These are phyloP conservation scores for Nemopilema nomurai DNA, from an alignment of 30 jellyfish, hydroid and myxozoan genomes.

Conservation along the genomic window DNA sequence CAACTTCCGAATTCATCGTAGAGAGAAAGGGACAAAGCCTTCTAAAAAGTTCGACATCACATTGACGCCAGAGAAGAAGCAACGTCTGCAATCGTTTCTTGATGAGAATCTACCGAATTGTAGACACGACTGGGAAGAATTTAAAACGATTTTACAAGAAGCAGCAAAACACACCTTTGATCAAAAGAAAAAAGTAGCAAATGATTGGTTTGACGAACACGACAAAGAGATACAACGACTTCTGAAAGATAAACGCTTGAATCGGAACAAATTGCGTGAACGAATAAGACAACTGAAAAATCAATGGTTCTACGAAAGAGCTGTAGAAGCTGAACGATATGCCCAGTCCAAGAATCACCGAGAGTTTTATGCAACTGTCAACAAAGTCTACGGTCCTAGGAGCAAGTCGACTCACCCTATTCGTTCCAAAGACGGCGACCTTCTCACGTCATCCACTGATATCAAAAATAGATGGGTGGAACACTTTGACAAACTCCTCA, in stretches of 20 bases:
- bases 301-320: conserved; percentile 50
- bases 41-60: conserved; percentile 47
- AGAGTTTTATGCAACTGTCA: conserved; percentile 35
- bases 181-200: conserved; percentile 1
- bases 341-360: conserved; percentile 56
- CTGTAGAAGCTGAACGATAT: conserved; percentile 58
- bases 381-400: conserved; percentile 65
- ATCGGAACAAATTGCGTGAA: conserved; percentile 43
- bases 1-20: conserved; percentile 8
- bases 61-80: conserved; percentile 37
- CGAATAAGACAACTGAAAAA: conserved; percentile 33
- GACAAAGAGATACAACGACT: conserved; percentile 54
- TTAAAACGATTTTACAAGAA: conserved; percentile 1
- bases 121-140: conserved; percentile 24
- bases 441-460: conserved; percentile 41
- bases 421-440: conserved; percentile 44
- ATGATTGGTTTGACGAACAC: conserved; percentile 67
- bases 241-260: conserved; percentile 41
- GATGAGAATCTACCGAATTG: conserved; percentile 6
- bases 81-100: conserved; percentile 29
- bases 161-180: conserved; percentile 33
- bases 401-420: conserved; percentile 42
- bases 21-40: conserved; percentile 41
- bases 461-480: conserved; percentile 61
- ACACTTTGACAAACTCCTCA: conserved; percentile 58